phyloP scores from a whole-genome alignment of 1,140 invertebrate species.

The Tribolium castaneum region DNA sequence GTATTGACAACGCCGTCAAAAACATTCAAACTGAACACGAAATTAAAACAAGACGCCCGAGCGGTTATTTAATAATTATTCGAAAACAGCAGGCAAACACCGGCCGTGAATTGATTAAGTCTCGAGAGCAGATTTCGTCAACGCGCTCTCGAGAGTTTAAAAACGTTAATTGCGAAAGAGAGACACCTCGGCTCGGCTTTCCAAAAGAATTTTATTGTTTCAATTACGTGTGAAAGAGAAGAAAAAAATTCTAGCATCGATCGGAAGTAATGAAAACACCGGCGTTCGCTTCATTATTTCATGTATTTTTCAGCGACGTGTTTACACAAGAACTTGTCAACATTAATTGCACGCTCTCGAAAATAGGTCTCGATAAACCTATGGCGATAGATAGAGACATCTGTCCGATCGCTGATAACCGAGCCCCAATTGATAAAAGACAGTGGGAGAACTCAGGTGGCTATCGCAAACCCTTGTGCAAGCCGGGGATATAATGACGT shows the following conservation, averaged over 20 bases:
- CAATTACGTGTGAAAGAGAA: too few species aligned
- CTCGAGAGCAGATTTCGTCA: slow-evolving; percentile 11
- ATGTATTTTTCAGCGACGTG: slow-evolving; percentile 6
- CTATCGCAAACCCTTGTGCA: slow-evolving; percentile 1
- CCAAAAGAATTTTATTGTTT: too few species aligned
- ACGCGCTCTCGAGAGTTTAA: not conserved
- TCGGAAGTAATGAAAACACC: too few species aligned
- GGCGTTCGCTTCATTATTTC: slow-evolving; percentile 1
- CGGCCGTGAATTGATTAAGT: slow-evolving; percentile 35
- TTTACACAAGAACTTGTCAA: slow-evolving; percentile 28
- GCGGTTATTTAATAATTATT: slow-evolving; percentile 37
- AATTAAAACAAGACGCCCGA: slow-evolving; percentile 39
- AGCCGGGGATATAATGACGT: slow-evolving; percentile 4
- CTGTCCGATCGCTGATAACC: slow-evolving; percentile 40
- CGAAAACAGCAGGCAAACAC: slow-evolving; percentile 28
- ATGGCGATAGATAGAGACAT: slow-evolving; percentile 26
- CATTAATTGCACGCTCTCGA: slow-evolving; percentile 39
- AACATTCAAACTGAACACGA: slow-evolving; percentile 44
- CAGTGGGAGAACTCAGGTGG: slow-evolving; percentile 40
- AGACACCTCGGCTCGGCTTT: too few species aligned
- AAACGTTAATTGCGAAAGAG: too few species aligned
- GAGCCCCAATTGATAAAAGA: slow-evolving; percentile 28
- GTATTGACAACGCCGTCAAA: slow-evolving; percentile 45
- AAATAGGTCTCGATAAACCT: slow-evolving; percentile 17
- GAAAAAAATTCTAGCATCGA: too few species aligned